These are phyloP conservation scores for Agonopterix arenella DNA, from an alignment of 2,888 invertebrate genomes.

Conservation along the genomic window DNA sequence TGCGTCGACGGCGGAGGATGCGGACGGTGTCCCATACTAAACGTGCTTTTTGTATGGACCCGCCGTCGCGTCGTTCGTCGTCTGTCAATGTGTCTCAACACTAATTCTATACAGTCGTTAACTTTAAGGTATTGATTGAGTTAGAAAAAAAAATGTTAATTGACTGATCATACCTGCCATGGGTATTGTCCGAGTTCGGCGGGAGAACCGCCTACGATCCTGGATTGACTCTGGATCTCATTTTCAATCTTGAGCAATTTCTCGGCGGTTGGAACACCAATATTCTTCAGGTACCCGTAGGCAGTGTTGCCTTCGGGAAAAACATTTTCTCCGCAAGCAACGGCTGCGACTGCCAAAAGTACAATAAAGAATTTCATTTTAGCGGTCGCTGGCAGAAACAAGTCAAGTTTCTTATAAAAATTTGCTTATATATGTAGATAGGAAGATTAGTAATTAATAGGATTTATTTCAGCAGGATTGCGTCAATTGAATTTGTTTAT, in stretches of 20 bases:
- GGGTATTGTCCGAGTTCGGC: constrained; percentile 32
- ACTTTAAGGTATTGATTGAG: no score
- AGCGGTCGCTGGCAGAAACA: constrained; percentile 9
- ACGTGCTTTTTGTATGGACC: no score
- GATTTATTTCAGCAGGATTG: no score
- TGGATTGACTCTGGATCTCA: constrained; percentile 12
- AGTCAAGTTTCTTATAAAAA: not conserved
- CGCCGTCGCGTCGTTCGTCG: no score
- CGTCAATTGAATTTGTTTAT: no score
- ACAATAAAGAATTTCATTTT: constrained; percentile 19
- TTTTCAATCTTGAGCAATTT: constrained; percentile 31
- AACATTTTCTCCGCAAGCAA: constrained; percentile 20
- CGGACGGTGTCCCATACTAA: no score
- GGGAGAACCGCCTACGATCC: constrained; percentile 35
- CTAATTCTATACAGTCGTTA: no score
- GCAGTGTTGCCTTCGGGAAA: constrained; percentile 14
- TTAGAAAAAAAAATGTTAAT: not conserved
- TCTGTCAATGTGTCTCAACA: no score
- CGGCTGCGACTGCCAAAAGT: constrained; percentile 20
- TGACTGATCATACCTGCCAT: constrained; percentile 25
- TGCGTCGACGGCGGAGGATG: no score
- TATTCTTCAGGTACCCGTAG: constrained; percentile 34
- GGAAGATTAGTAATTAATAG: no score
- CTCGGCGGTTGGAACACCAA: constrained; percentile 37
- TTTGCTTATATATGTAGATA: no score